phyloP scores from a whole-genome alignment of 2,797 vertebrate genomes.

The Pantherophis alleghaniensis region DNA sequence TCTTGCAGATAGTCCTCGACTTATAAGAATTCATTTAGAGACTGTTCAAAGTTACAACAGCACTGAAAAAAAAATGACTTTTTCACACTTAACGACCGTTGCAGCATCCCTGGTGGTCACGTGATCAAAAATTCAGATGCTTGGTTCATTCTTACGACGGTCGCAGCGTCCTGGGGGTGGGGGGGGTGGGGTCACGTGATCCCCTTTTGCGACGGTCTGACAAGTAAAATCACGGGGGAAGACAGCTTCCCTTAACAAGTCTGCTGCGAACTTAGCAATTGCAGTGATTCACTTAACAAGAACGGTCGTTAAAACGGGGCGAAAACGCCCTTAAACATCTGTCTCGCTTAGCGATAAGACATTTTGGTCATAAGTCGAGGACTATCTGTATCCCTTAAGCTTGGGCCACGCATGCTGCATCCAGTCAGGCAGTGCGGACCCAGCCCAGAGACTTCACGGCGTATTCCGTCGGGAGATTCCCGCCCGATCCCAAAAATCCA shows the following conservation, averaged over 20 bases:
- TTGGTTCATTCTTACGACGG: not conserved
- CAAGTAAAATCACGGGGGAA: not conserved
- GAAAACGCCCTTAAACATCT: not conserved
- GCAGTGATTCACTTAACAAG: not conserved
- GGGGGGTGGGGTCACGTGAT: not conserved
- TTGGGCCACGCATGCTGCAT: not conserved
- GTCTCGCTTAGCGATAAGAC: not conserved
- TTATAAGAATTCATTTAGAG: not conserved
- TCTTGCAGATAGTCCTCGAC: not conserved
- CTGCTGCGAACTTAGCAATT: not conserved
- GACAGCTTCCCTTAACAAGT: not conserved
- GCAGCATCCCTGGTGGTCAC: too few relatives aligned
- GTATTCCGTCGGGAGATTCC: not conserved
- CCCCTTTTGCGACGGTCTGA: not conserved
- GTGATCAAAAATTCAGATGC: not conserved
- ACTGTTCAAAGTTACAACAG: not conserved
- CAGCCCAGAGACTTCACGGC: not conserved
- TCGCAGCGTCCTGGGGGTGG: rapidly evolving
- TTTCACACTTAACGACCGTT: not conserved
- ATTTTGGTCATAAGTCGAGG: not conserved
- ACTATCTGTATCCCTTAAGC: not conserved
- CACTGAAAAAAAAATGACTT: not conserved
- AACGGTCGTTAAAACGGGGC: not conserved
- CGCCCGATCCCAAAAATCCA: not conserved
- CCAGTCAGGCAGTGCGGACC: not conserved